Conservation (phyloP, 2,888 invertebrate species). For the Anoplius nigerrimus region DNA sequence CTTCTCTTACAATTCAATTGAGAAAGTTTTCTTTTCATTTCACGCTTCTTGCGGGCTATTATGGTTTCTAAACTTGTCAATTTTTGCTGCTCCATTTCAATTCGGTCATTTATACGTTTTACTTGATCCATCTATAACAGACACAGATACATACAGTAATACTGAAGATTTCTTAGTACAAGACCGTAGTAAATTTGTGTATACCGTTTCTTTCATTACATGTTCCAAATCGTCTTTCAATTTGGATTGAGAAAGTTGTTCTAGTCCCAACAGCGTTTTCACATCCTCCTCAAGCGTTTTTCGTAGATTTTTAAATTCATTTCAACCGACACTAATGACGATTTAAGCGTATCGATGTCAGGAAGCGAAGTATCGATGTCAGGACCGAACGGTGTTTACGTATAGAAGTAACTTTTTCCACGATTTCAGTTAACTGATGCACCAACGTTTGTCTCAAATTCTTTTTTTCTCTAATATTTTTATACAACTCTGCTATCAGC, state of each 20-base stretch:
- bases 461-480: slow-evolving; percentile 79
- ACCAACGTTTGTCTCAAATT: slow-evolving; percentile 79
- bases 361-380: slow-evolving; percentile 81
- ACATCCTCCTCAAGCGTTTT: slow-evolving; percentile 83
- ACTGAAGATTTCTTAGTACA: background rate
- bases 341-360: slow-evolving; percentile 80
- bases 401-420: slow-evolving; percentile 79
- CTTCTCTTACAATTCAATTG: slow-evolving; percentile 66
- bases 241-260: slow-evolving; percentile 80
- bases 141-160: background rate
- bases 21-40: slow-evolving; percentile 78
- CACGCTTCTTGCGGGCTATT: slow-evolving; percentile 80
- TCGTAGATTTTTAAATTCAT: slow-evolving; percentile 80
- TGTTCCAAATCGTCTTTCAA: slow-evolving; percentile 78
- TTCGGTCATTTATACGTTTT: slow-evolving; percentile 61
- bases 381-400: slow-evolving; percentile 79
- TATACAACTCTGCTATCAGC: slow-evolving; percentile 76
- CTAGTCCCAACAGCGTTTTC: slow-evolving; percentile 78
- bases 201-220: slow-evolving; percentile 78
- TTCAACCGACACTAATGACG: slow-evolving; percentile 76
- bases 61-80: slow-evolving; percentile 79
- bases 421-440: slow-evolving; percentile 78
- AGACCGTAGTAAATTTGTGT: background rate
- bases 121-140: slow-evolving; percentile 63
- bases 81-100: background rate